phyloP scores from a whole-genome alignment of 2,888 invertebrate species.

The Sinohyriopsis cumingii region DNA sequence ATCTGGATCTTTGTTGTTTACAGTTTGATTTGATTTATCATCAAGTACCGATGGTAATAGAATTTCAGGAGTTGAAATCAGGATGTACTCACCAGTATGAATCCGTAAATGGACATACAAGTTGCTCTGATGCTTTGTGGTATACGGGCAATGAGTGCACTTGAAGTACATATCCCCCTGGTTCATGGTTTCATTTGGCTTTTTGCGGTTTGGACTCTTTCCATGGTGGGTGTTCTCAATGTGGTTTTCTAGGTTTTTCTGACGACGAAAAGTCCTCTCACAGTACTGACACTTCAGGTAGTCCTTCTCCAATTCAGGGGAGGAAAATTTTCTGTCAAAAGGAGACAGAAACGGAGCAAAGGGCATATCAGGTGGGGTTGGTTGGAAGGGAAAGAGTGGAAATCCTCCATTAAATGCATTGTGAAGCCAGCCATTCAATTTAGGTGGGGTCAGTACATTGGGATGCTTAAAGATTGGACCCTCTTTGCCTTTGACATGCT shows the following conservation, averaged over 20 bases:
- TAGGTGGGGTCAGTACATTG: slow-evolving; percentile 35
- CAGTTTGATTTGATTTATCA: too few relatives aligned
- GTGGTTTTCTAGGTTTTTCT: slow-evolving; percentile 70
- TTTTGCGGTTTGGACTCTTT: slow-evolving; percentile 55
- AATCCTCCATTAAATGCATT: slow-evolving; percentile 49
- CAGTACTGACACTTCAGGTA: slow-evolving; percentile 67
- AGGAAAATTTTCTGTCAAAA: slow-evolving; percentile 54
- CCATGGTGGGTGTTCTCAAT: slow-evolving; percentile 71
- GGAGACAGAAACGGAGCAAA: slow-evolving; percentile 58
- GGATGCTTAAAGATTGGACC: slow-evolving; percentile 21
- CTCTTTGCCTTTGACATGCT: slow-evolving; percentile 21
- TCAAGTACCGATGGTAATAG: too few relatives aligned
- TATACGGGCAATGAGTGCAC: slow-evolving; percentile 71
- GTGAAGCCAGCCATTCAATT: slow-evolving; percentile 51
- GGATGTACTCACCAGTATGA: slow-evolving; percentile 67
- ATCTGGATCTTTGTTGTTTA: too few relatives aligned
- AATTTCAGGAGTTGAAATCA: too few relatives aligned
- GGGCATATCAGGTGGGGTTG: slow-evolving; percentile 54
- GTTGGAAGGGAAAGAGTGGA: slow-evolving; percentile 58
- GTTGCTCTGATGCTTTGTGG: slow-evolving; percentile 72
- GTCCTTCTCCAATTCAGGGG: slow-evolving; percentile 58
- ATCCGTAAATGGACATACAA: slow-evolving; percentile 70
- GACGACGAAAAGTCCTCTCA: slow-evolving; percentile 67
- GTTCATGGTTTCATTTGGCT: slow-evolving; percentile 39
- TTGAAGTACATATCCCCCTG: slow-evolving; percentile 69